Evolutionary conservation across 2,797 vertebrate species (phyloP), one percentile per base, ranked within the genome.

Genomic region (Arrhamphus sclerolepis): DNA sequence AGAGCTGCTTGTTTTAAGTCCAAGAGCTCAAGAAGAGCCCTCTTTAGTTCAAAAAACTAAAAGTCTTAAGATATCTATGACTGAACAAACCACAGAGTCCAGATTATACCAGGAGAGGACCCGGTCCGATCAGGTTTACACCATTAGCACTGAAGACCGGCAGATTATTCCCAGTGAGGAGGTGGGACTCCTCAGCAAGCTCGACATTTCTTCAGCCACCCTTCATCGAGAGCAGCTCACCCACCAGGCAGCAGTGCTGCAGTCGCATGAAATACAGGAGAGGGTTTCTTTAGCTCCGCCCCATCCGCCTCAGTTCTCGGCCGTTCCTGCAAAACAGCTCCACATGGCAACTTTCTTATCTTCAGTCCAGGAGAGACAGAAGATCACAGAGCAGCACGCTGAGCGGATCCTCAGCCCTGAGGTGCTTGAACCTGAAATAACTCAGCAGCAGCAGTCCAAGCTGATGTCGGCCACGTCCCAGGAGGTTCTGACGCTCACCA

Each of bases 131-230:
- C 88, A 91, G 60, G 88, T 94, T 57, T 94, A 93, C 51, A 95
- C 93, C 2, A 93, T 94, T 43, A 84, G 91, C 43, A 92, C 84
- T 5, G 89, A 93, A 62, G 90, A 88, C 47, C 85, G 75, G 22
- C 90, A 92, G 57, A 82, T 87, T 21, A 76, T 92, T 52, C 72
- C 80, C 13, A 93, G 92, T n/a, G 92, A 94, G 57, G 89, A 92
- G 72, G 90, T 89, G 17, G 88, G 63, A 50, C 39, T 71, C 11
- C 70, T 94, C 9, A 52, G 56, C 42, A 86, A 89, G 47, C 58
- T 92, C 0, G 74, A 89, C 8, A 57, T 92, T 60, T 90, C 90
- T 39, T 82, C 90, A 44, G 92, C 92, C 41, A 87, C 84, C 1
- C 24, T 91, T 19, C 90, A 91, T 5, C 88, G 78, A 47, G 92